A percentile compares a stretch with the other conserved stretches of the same genome.
phyloP scores from a whole-genome alignment of 2,797 vertebrate species.

The Eremophila alpestris region DNA sequence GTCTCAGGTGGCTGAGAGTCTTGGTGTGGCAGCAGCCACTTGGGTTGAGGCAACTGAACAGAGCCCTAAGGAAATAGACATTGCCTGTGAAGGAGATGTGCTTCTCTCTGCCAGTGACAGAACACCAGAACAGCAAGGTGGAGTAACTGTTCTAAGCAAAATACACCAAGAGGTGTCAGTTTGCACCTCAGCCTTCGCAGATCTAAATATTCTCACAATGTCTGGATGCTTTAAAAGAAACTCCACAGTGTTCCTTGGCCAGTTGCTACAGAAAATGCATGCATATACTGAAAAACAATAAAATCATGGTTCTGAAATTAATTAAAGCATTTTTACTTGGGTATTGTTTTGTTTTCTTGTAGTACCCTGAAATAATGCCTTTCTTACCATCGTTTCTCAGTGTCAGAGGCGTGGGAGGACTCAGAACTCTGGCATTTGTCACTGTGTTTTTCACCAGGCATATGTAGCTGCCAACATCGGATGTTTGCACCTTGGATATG shows the following conservation, averaged over 20 bases:
- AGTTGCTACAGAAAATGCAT: background rate
- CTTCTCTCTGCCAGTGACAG: background rate
- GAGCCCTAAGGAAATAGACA: background rate
- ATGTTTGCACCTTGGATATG: conserved; percentile 96
- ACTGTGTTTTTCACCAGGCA: conserved; percentile 94
- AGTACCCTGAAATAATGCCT: background rate
- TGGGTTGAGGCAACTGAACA: background rate
- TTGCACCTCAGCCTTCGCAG: background rate
- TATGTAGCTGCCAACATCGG: conserved; percentile 96
- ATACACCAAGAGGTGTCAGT: background rate
- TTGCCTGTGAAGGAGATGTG: background rate
- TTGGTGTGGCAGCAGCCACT: background rate
- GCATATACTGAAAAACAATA: background rate
- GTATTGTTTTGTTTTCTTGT: background rate
- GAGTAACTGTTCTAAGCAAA: background rate
- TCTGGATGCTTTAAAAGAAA: background rate
- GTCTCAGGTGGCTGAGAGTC: background rate
- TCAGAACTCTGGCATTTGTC: conserved; percentile 91
- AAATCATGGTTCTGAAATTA: background rate
- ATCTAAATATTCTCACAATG: background rate
- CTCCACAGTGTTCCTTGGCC: background rate
- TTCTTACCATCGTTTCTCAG: conserved; percentile 92
- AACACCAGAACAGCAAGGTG: background rate
- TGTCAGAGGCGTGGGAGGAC: conserved; percentile 93
- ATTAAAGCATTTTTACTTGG: background rate